Conservation (phyloP, 2,113 vertebrate species). For the Tupaia chinensis region DNA sequence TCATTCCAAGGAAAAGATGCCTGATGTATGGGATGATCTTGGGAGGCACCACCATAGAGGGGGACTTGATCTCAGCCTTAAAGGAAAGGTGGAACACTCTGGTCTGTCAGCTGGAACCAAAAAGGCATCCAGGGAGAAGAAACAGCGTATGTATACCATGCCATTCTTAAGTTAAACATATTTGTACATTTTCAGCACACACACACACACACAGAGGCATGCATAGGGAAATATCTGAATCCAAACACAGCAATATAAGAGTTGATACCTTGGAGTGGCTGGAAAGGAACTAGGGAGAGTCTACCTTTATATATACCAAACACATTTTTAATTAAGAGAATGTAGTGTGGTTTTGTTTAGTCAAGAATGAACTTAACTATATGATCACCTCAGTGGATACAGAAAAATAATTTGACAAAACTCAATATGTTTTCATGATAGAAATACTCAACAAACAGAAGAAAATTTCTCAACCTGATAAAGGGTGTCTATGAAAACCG, state of each 20-base stretch:
- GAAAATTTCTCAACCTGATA: not conserved
- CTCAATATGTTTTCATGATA: not conserved
- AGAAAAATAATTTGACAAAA: not conserved
- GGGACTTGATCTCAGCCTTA: not conserved
- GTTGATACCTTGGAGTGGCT: not conserved
- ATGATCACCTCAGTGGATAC: not conserved
- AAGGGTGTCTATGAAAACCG: not conserved
- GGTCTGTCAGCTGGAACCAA: not conserved
- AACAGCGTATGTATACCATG: not conserved
- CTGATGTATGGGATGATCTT: not conserved
- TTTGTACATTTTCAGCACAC: not conserved
- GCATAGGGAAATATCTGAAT: not conserved
- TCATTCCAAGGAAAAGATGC: not conserved
- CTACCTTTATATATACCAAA: not conserved
- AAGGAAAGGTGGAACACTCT: not conserved
- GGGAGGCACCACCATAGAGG: not conserved
- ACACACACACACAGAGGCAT: not conserved
- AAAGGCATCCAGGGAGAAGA: not conserved
- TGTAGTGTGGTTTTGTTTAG: not conserved
- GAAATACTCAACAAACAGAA: not conserved
- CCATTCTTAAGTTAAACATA: not conserved
- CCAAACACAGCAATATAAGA: not conserved
- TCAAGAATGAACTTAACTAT: not conserved
- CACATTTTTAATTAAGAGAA: not conserved
- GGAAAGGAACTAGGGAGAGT: not conserved